Percentiles rank a stretch among this genome's conserved stretches.
Conservation (phyloP, 2,113 vertebrate genomes). For the Microtus pennsylvanicus region DNA sequence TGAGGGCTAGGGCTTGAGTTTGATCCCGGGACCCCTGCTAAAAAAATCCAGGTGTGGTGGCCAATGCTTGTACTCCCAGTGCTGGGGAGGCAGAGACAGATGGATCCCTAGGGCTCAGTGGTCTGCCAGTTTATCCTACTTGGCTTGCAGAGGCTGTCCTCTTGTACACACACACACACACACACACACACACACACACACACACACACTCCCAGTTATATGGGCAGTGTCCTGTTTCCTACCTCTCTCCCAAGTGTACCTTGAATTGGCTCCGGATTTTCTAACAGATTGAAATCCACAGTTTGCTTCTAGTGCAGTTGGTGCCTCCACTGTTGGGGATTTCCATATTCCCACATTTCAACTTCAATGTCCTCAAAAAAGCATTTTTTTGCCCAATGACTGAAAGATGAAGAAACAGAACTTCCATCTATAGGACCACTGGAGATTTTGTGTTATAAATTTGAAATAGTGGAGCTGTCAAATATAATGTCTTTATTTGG, state of each 20-base stretch:
- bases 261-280: not conserved
- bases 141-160: not conserved
- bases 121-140: not conserved
- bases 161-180: too few species aligned
- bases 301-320: not conserved
- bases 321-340: not conserved
- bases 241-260: too few species aligned
- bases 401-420: not conserved
- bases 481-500: constrained; percentile 1
- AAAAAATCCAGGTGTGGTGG: not conserved
- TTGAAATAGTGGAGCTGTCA: not conserved
- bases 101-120: not conserved
- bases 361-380: not conserved
- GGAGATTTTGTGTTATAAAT: constrained; percentile 17
- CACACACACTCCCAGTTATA: not conserved
- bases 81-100: not conserved
- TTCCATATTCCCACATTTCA: not conserved
- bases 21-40: not conserved
- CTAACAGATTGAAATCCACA: not conserved
- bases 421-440: not conserved
- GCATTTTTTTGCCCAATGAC: not conserved
- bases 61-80: not conserved
- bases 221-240: not conserved
- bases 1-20: not conserved
- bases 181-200: not conserved